phyloP scores from a whole-genome alignment of 2,888 invertebrate genomes.

The Cephus nigrinus region DNA sequence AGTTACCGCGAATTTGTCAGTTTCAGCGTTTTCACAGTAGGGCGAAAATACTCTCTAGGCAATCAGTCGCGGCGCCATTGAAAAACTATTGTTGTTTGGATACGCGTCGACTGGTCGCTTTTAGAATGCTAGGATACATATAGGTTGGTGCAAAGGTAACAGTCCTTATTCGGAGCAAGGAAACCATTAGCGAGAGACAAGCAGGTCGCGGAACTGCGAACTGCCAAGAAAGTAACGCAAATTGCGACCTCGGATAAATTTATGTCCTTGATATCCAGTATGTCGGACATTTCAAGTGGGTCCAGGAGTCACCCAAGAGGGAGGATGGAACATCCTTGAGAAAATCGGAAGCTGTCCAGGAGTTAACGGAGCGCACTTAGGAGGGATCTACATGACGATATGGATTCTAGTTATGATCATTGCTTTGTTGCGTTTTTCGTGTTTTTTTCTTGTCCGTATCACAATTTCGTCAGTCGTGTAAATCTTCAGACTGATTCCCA shows the following conservation, averaged over 20 bases:
- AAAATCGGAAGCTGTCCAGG: too few relatives aligned
- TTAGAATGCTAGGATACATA: neutral
- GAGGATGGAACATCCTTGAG: too few relatives aligned
- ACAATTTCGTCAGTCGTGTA: too few relatives aligned
- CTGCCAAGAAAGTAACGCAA: conserved; percentile 20
- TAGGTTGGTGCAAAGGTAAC: neutral
- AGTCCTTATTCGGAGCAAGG: neutral
- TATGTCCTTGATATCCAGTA: conserved; percentile 14
- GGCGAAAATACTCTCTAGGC: neutral
- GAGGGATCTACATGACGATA: too few relatives aligned
- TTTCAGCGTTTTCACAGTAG: neutral
- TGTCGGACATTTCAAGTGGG: too few relatives aligned
- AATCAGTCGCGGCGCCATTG: neutral
- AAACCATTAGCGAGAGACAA: neutral
- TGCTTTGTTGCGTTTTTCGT: too few relatives aligned
- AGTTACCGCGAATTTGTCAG: neutral
- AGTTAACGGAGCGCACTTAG: too few relatives aligned
- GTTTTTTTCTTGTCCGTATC: too few relatives aligned
- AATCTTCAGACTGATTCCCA: too few relatives aligned
- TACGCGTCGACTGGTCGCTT: neutral
- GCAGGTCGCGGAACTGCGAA: conserved; percentile 1
- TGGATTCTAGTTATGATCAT: too few relatives aligned
- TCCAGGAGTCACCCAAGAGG: too few relatives aligned
- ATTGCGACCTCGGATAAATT: conserved; percentile 29
- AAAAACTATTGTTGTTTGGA: neutral